Evolutionary conservation across 2,113 vertebrate species (phyloP).

Genomic region (Megalops atlanticus): DNA sequence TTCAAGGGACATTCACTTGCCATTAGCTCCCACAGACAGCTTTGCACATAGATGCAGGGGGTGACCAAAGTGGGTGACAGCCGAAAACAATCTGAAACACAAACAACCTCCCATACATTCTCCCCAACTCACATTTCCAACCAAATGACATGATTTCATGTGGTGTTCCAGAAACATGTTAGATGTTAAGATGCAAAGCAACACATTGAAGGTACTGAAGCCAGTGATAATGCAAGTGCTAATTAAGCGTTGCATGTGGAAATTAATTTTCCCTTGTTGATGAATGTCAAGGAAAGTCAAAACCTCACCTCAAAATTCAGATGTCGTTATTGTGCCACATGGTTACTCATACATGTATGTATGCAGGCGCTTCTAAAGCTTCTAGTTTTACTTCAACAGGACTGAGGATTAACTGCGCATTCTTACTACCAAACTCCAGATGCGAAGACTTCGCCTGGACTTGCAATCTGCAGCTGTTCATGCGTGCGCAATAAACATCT

Average conservation of each 20-base stretch:
- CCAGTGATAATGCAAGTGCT: constrained; percentile 34
- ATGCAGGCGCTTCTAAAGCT: background rate
- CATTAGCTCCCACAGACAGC: constrained; percentile 72
- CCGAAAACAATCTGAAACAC: constrained; percentile 76
- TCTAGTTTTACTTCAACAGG: background rate
- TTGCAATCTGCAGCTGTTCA: constrained; percentile 51
- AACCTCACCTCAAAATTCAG: constrained; percentile 25
- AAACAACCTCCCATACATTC: constrained; percentile 67
- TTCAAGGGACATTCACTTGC: constrained; percentile 68
- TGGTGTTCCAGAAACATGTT: constrained; percentile 4
- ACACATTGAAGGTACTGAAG: constrained; percentile 15
- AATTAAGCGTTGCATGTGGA: constrained; percentile 30
- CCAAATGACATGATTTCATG: constrained; percentile 57
- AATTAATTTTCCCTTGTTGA: constrained; percentile 18
- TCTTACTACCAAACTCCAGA: constrained; percentile 44
- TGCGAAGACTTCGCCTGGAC: constrained; percentile 55
- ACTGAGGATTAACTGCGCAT: background rate
- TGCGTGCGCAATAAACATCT: constrained; percentile 43
- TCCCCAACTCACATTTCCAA: constrained; percentile 58
- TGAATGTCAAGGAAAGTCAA: constrained; percentile 9
- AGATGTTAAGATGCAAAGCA: constrained; percentile 27
- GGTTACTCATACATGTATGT: background rate
- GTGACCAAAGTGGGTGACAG: constrained; percentile 67
- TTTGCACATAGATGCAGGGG: constrained; percentile 76
- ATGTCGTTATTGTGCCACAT: background rate